Evolutionary conservation across 2,888 invertebrate genomes (phyloP).

Genomic region (Chrysotoxum bicinctum): DNA sequence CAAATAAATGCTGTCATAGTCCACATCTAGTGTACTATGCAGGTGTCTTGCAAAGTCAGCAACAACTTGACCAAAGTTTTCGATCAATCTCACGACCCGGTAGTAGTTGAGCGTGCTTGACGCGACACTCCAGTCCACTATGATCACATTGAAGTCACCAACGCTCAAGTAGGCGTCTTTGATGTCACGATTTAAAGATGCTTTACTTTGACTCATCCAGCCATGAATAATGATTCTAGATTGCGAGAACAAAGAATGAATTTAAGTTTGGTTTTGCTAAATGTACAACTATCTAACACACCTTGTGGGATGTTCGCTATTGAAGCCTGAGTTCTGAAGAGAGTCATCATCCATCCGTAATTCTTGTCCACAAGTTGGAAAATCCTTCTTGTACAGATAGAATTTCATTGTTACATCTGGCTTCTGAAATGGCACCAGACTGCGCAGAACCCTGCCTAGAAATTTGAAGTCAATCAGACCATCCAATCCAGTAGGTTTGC

Average conservation of each 20-base stretch:
- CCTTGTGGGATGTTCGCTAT: constrained; percentile 79
- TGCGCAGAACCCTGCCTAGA: constrained; percentile 78
- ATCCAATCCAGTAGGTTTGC: constrained; percentile 74
- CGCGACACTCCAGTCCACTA: constrained; percentile 80
- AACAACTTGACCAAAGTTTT: constrained; percentile 77
- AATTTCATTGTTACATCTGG: constrained; percentile 78
- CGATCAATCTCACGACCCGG: constrained; percentile 78
- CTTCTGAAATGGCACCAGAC: constrained; percentile 77
- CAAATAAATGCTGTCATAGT: constrained; percentile 77
- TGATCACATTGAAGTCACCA: constrained; percentile 79
- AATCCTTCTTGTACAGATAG: constrained; percentile 78
- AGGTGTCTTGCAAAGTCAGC: constrained; percentile 79
- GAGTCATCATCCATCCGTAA: constrained; percentile 76
- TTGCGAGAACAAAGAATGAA: constrained; percentile 29
- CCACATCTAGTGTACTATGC: constrained; percentile 74
- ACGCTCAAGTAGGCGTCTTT: constrained; percentile 79
- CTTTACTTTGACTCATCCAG: constrained; percentile 80
- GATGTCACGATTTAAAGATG: constrained; percentile 78
- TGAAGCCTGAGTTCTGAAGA: constrained; percentile 77
- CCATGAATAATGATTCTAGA: constrained; percentile 80
- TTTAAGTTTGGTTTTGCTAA: too few relatives aligned
- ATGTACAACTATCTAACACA: constrained; percentile 59
- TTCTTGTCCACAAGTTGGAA: constrained; percentile 79
- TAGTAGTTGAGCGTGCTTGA: constrained; percentile 79
- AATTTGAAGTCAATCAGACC: constrained; percentile 77